Percentiles rank a stretch among this genome's conserved stretches.
phyloP scores from a whole-genome alignment of 2,113 vertebrate species.

The Percina caprodes region DNA sequence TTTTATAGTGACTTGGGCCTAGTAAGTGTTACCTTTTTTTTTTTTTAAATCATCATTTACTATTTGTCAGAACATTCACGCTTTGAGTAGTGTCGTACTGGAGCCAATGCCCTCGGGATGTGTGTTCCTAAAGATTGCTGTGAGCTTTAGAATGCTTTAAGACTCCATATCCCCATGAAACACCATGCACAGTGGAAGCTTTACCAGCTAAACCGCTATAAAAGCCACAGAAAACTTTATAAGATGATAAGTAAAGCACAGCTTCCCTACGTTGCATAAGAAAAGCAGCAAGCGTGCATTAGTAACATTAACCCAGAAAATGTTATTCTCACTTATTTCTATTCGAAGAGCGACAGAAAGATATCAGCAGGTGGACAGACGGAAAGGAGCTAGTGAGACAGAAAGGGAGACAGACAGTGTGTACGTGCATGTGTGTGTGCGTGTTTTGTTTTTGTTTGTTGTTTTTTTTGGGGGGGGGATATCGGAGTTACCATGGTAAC shows the following conservation, averaged over 20 bases:
- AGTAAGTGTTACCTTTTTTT: too few relatives aligned
- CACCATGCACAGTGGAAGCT: constrained; percentile 20
- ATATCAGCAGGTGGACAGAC: background rate
- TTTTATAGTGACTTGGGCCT: too few relatives aligned
- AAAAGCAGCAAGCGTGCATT: constrained; percentile 11
- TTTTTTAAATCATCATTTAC: background rate
- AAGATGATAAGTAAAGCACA: constrained; percentile 42
- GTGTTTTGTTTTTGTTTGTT: background rate
- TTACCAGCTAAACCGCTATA: constrained; percentile 42
- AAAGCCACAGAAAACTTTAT: constrained; percentile 41
- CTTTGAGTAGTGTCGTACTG: constrained; percentile 16
- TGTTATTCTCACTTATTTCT: constrained; percentile 28
- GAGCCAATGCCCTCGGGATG: constrained; percentile 32
- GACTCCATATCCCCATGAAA: constrained; percentile 46
- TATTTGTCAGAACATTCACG: background rate
- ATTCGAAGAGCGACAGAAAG: background rate
- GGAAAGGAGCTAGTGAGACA: background rate
- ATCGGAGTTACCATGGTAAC: constrained; percentile 78
- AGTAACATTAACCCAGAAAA: constrained; percentile 38
- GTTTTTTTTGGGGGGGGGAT: constrained; percentile 15
- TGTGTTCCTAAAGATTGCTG: constrained; percentile 42
- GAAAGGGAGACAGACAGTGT: background rate
- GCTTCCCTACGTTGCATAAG: constrained; percentile 11
- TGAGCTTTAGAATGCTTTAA: constrained; percentile 45
- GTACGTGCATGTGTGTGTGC: background rate